Conservation (phyloP, 2,888 invertebrate species). For the Papilio protenor region DNA sequence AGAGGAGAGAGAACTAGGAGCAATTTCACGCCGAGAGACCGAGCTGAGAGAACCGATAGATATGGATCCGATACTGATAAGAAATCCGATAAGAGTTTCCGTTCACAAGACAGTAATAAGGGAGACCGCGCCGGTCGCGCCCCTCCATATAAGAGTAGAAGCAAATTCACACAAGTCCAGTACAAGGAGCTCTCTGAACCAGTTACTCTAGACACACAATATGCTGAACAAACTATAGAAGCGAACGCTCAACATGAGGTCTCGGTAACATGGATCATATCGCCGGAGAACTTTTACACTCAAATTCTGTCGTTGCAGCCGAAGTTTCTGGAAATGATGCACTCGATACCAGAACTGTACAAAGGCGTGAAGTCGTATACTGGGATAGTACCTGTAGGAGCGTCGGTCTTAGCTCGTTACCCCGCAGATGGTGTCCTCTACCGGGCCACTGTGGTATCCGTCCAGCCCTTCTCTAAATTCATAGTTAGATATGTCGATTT, state of each 20-base stretch:
- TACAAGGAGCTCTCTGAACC: constrained; percentile 75
- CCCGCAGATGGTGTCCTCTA: constrained; percentile 89
- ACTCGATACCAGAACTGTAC: constrained; percentile 88
- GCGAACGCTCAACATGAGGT: constrained; percentile 83
- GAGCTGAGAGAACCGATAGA: constrained; percentile 63
- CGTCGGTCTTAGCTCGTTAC: constrained; percentile 88
- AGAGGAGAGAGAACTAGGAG: constrained; percentile 54
- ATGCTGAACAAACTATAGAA: constrained; percentile 75
- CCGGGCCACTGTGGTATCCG: constrained; percentile 86
- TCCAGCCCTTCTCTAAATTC: constrained; percentile 84
- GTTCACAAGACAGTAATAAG: constrained; percentile 61
- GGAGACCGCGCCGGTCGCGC: constrained; percentile 59
- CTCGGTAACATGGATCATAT: constrained; percentile 89
- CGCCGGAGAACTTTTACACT: constrained; percentile 89
- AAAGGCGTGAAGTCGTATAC: constrained; percentile 77
- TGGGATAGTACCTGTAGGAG: constrained; percentile 81
- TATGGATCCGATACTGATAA: constrained; percentile 65
- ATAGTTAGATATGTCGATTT: constrained; percentile 90
- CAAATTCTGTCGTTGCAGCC: constrained; percentile 80
- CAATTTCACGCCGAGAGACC: constrained; percentile 72
- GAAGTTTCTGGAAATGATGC: constrained; percentile 88
- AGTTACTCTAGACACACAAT: constrained; percentile 76
- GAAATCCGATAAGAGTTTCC: constrained; percentile 65
- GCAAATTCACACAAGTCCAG: constrained; percentile 69
- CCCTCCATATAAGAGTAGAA: constrained; percentile 65